Conservation (phyloP, 2,888 invertebrate genomes). For the Troides helena region DNA sequence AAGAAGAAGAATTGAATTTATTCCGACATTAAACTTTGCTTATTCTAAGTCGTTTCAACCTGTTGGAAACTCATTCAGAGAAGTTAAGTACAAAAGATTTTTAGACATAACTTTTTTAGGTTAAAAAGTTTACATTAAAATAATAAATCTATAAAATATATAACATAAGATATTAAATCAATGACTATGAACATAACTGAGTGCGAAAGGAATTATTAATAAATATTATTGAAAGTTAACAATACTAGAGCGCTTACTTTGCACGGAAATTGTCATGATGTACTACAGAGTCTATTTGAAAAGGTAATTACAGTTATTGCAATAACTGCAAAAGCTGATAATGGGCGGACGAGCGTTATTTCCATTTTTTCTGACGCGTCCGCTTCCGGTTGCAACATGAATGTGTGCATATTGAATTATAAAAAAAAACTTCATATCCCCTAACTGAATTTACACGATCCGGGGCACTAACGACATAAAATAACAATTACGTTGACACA, state of each 20-base stretch:
- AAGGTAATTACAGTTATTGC: constrained; percentile 68
- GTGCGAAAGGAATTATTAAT: too few species aligned
- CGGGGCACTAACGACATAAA: constrained; percentile 73
- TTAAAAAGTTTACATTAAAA: too few species aligned
- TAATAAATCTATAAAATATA: too few species aligned
- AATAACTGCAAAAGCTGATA: constrained; percentile 58
- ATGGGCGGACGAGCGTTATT: constrained; percentile 71
- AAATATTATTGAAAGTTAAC: constrained; percentile 28
- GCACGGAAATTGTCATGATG: constrained; percentile 43
- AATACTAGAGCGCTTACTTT: constrained; percentile 36
- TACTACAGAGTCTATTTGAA: constrained; percentile 49
- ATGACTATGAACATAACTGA: too few species aligned
- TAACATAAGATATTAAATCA: neutral
- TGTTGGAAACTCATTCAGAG: too few species aligned
- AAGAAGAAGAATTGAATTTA: too few species aligned
- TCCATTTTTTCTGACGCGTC: constrained; percentile 66
- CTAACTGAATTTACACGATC: constrained; percentile 78
- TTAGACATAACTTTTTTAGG: too few species aligned
- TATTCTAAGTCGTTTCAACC: too few species aligned
- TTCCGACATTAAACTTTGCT: too few species aligned
- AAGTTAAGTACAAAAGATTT: too few species aligned
- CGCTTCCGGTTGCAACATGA: constrained; percentile 66
- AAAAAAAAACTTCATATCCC: constrained; percentile 56
- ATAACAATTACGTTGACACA: constrained; percentile 75
- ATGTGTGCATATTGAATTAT: constrained; percentile 59